Evolutionary conservation across 2,797 vertebrate species (phyloP).

Genomic region (Catharus ustulatus): DNA sequence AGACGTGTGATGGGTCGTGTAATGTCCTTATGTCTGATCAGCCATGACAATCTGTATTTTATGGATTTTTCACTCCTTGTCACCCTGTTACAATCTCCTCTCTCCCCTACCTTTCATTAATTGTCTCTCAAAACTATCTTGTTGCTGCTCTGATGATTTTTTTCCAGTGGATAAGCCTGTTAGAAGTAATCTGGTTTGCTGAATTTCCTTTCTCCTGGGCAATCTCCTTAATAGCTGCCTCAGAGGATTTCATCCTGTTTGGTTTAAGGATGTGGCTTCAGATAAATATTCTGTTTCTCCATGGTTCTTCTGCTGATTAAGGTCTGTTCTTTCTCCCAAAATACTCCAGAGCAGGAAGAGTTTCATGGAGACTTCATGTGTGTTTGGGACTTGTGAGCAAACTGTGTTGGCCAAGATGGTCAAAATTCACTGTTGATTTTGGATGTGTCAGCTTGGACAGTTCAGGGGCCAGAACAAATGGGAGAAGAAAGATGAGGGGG

Average conservation of each 20-base stretch:
- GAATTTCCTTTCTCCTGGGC: slow-evolving; percentile 49
- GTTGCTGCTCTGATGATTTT: slow-evolving; percentile 5
- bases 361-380: fast-evolving
- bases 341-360: neutral
- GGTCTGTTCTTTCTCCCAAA: neutral
- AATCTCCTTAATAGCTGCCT: slow-evolving; percentile 1
- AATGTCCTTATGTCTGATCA: neutral
- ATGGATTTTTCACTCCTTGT: neutral
- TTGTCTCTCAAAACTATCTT: slow-evolving; percentile 41
- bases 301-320: neutral
- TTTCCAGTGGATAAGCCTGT: slow-evolving; percentile 59
- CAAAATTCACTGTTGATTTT: neutral
- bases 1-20: neutral
- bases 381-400: neutral
- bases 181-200: slow-evolving; percentile 71
- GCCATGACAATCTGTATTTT: neutral
- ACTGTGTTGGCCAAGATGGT: neutral
- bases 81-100: neutral
- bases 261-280: neutral
- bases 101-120: slow-evolving; percentile 36
- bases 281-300: neutral
- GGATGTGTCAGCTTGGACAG: fast-evolving
- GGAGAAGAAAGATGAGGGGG: neutral
- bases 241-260: neutral
- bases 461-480: neutral